These are phyloP conservation scores for Pteronotus mesoamericanus DNA, from an alignment of 2,797 vertebrate genomes.

Conservation along the genomic window DNA sequence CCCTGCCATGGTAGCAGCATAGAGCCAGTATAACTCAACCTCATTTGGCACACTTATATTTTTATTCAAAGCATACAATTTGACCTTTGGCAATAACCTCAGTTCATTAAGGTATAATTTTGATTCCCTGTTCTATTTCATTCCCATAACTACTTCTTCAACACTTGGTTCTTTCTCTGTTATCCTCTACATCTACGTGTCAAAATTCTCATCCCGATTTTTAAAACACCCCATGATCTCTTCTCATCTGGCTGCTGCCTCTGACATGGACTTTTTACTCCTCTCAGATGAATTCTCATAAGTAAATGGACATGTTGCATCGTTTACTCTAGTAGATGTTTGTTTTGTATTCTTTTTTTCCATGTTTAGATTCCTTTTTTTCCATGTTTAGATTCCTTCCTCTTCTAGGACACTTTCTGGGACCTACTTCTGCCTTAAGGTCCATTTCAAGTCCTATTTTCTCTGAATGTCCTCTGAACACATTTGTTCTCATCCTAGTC, in stretches of 20 bases:
- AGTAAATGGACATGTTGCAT: fast-evolving
- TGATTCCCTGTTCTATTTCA: background rate
- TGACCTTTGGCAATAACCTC: background rate
- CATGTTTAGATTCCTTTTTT: background rate
- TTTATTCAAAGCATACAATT: background rate
- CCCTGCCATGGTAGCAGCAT: background rate
- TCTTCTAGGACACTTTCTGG: background rate
- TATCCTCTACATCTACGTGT: background rate
- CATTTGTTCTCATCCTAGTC: background rate
- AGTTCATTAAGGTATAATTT: background rate
- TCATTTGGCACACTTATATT: background rate
- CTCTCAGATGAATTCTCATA: background rate
- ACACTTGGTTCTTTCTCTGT: background rate
- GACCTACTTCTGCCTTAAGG: background rate
- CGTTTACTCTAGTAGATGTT: background rate
- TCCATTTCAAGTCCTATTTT: background rate
- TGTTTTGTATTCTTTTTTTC: background rate
- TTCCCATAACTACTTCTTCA: background rate
- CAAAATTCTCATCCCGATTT: background rate
- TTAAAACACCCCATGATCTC: background rate
- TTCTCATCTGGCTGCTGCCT: background rate
- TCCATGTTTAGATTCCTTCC: background rate
- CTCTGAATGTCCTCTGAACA: background rate
- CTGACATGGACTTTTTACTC: background rate
- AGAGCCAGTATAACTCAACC: background rate